These are phyloP conservation scores for Notechis scutatus DNA, from an alignment of 2,113 vertebrate genomes.

Conservation along the genomic window DNA sequence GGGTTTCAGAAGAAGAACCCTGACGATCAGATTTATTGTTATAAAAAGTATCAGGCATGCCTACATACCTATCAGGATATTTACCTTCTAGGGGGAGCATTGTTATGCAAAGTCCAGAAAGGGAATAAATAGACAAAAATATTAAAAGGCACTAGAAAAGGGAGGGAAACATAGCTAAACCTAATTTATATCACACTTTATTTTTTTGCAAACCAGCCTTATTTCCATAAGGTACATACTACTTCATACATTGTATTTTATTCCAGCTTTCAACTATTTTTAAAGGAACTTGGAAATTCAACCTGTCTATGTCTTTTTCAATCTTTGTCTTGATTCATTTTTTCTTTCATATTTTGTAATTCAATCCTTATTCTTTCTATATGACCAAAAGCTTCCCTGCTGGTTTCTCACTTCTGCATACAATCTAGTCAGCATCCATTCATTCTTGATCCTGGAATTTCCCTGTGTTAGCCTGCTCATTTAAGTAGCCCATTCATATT, in stretches of 20 bases:
- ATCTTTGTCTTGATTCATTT: not conserved
- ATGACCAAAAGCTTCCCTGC: not conserved
- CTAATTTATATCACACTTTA: not conserved
- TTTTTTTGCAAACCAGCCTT: not conserved
- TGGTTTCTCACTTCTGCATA: not conserved
- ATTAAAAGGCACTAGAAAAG: not conserved
- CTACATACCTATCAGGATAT: not conserved
- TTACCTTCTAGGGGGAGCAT: not conserved
- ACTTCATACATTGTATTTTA: not conserved
- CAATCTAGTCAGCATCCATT: not conserved
- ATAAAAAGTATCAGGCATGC: not conserved
- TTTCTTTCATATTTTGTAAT: not conserved
- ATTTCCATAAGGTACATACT: not conserved
- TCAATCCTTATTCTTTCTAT: not conserved
- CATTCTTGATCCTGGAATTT: not conserved
- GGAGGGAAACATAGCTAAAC: not conserved
- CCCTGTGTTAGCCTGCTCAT: not conserved
- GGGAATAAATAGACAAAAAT: not conserved
- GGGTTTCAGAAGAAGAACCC: not conserved
- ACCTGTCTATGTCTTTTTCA: not conserved
- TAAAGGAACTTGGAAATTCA: not conserved
- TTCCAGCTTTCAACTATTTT: not conserved
- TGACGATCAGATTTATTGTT: not conserved
- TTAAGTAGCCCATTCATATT: not conserved
- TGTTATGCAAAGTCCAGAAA: not conserved